A percentile compares a stretch with the other conserved stretches of the same genome.
Evolutionary conservation across 2,113 vertebrate species (phyloP).

Genomic region (Tragelaphus strepsiceros): DNA sequence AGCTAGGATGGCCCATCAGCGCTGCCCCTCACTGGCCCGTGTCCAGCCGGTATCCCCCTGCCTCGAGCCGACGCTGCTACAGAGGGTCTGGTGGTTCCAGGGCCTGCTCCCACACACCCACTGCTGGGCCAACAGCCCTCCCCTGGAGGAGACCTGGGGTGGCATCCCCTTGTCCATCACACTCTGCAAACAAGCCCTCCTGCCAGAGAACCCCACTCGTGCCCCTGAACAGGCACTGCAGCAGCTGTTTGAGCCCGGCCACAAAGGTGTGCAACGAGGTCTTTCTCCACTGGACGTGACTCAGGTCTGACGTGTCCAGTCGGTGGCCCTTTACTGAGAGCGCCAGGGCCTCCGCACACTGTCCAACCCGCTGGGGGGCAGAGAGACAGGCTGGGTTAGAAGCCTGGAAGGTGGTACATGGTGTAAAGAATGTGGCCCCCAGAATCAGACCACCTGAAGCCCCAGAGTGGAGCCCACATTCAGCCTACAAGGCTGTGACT

Average conservation of each 20-base stretch:
- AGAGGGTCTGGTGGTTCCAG: no score
- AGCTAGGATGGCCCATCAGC: fast-evolving
- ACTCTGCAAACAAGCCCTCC: not conserved
- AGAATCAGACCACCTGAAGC: not conserved
- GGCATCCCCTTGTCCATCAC: not conserved
- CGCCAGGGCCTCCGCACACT: fast-evolving
- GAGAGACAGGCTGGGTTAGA: not conserved
- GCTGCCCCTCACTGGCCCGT: fast-evolving
- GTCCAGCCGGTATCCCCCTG: fast-evolving
- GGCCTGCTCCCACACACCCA: not conserved
- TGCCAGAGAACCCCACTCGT: not conserved
- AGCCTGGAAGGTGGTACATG: not conserved
- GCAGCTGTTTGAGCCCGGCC: not conserved
- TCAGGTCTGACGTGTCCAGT: fast-evolving
- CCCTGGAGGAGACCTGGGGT: not conserved
- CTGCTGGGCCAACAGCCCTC: not conserved
- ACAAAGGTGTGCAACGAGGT: not conserved
- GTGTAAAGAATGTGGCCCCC: no score
- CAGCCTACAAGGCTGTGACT: not conserved
- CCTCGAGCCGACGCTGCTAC: no score
- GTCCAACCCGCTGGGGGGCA: fast-evolving
- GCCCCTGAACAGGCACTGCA: fast-evolving
- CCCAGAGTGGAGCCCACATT: fast-evolving
- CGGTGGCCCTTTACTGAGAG: not conserved
- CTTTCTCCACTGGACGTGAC: not conserved